Evolutionary conservation across 92 coral and sea anemone species (phyloP).

Genomic region (Hydrozoanthus gracilis): DNA sequence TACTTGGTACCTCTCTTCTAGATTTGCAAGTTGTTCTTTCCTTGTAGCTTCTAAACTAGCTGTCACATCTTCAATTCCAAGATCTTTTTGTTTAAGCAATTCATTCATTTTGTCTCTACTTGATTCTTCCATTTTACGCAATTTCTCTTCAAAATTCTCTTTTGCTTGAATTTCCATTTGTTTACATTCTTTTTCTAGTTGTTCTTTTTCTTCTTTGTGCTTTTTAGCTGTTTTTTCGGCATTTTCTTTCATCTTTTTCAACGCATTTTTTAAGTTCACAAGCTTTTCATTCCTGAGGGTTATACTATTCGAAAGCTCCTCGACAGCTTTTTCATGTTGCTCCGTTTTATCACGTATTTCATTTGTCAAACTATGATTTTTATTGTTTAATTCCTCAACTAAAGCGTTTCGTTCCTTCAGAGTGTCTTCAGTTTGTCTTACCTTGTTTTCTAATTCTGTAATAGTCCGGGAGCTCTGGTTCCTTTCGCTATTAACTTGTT

Average conservation of each 20-base stretch:
- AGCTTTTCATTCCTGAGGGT: slow-evolving; percentile 83
- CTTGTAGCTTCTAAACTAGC: slow-evolving; percentile 72
- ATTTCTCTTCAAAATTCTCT: slow-evolving; percentile 64
- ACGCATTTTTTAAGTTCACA: slow-evolving; percentile 67
- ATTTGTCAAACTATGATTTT: slow-evolving; percentile 43
- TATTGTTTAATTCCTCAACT: slow-evolving; percentile 47
- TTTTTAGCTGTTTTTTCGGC: slow-evolving; percentile 58
- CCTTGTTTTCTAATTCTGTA: slow-evolving; percentile 67
- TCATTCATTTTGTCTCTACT: slow-evolving; percentile 73
- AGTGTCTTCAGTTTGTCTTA: slow-evolving; percentile 55
- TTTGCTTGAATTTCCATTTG: slow-evolving; percentile 62
- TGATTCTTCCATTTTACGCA: slow-evolving; percentile 80
- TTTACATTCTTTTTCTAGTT: slow-evolving; percentile 61
- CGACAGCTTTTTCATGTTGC: slow-evolving; percentile 60
- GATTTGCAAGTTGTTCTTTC: slow-evolving; percentile 79
- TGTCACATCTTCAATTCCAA: slow-evolving; percentile 88
- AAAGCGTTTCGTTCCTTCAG: slow-evolving; percentile 61
- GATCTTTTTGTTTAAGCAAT: slow-evolving; percentile 78
- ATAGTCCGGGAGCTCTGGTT: slow-evolving; percentile 54
- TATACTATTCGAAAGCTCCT: slow-evolving; percentile 76
- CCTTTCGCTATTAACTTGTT: slow-evolving; percentile 53
- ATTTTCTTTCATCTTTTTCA: slow-evolving; percentile 68
- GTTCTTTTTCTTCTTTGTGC: slow-evolving; percentile 61
- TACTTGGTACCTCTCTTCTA: slow-evolving; percentile 84
- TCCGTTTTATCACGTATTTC: slow-evolving; percentile 60